Percentiles rank a stretch among this genome's conserved stretches.
Conservation (phyloP, 2,888 invertebrate species). For the Heliconius erato region DNA sequence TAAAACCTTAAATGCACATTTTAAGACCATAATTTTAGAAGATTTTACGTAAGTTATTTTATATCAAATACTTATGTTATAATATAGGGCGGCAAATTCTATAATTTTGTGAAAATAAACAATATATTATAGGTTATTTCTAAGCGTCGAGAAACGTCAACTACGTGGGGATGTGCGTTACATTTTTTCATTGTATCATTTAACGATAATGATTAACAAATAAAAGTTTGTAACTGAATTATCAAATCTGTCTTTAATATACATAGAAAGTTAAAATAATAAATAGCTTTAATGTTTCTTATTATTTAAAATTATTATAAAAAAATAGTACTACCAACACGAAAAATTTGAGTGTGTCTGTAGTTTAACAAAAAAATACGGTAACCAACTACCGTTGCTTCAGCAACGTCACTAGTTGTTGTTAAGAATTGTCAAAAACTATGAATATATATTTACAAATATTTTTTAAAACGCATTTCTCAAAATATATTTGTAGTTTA, state of each 20-base stretch:
- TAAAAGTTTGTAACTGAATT: background rate
- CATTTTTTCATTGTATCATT: constrained; percentile 27
- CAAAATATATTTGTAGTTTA: background rate
- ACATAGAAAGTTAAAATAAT: background rate
- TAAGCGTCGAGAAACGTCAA: constrained; percentile 63
- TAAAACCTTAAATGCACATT: background rate
- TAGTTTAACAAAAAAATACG: constrained; percentile 24
- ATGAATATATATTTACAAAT: constrained; percentile 51
- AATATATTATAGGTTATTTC: constrained; percentile 53
- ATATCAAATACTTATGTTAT: background rate
- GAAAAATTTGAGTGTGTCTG: constrained; percentile 18
- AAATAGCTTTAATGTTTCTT: background rate
- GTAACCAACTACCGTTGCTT: constrained; percentile 30
- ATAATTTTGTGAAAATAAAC: constrained; percentile 49
- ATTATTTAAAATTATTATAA: constrained; percentile 2
- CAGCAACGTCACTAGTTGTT: constrained; percentile 56
- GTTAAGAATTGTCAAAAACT: constrained; percentile 56
- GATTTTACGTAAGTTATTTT: background rate
- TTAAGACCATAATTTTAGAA: background rate
- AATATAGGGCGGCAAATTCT: background rate
- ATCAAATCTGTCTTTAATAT: background rate
- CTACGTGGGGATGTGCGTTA: constrained; percentile 41
- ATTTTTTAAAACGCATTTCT: constrained; percentile 21
- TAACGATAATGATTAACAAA: constrained; percentile 41
- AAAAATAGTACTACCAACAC: constrained; percentile 1